Conservation (phyloP, 1,140 invertebrate species). For the Nymphalis io region DNA sequence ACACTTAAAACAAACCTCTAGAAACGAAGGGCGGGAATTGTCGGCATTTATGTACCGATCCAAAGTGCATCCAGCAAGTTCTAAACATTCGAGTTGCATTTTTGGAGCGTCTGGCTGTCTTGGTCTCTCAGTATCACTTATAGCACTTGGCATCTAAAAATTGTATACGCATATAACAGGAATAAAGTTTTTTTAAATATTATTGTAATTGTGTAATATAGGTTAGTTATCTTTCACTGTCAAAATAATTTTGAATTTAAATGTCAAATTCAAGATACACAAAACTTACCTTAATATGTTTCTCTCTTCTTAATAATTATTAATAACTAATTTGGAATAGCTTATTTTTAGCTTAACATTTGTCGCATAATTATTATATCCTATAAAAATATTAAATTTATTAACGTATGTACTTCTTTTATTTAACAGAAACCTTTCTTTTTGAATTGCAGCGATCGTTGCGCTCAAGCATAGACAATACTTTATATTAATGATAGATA, state of each 20-base stretch:
- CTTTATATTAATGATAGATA: too few relatives aligned
- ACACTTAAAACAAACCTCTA: slow-evolving; percentile 65
- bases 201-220: slow-evolving; percentile 16
- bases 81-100: slow-evolving; percentile 84
- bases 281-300: slow-evolving; percentile 1
- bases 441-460: slow-evolving; percentile 5
- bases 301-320: background rate
- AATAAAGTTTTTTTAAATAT: slow-evolving; percentile 25
- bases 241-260: slow-evolving; percentile 18
- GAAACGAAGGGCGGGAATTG: slow-evolving; percentile 86
- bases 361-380: too few relatives aligned
- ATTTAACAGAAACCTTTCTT: background rate
- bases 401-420: too few relatives aligned
- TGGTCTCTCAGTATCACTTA: slow-evolving; percentile 55
- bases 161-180: slow-evolving; percentile 27
- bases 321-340: background rate
- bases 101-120: slow-evolving; percentile 71
- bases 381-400: too few relatives aligned
- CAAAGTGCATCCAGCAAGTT: slow-evolving; percentile 87
- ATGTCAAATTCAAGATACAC: slow-evolving; percentile 4
- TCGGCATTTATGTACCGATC: slow-evolving; percentile 87
- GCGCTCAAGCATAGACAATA: background rate
- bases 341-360: too few relatives aligned
- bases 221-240: slow-evolving; percentile 38
- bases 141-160: slow-evolving; percentile 69